A percentile compares a stretch with the other conserved stretches of the same genome.
Evolutionary conservation across 2,888 invertebrate genomes (phyloP).

Genomic region (Galerucella calmariensis): DNA sequence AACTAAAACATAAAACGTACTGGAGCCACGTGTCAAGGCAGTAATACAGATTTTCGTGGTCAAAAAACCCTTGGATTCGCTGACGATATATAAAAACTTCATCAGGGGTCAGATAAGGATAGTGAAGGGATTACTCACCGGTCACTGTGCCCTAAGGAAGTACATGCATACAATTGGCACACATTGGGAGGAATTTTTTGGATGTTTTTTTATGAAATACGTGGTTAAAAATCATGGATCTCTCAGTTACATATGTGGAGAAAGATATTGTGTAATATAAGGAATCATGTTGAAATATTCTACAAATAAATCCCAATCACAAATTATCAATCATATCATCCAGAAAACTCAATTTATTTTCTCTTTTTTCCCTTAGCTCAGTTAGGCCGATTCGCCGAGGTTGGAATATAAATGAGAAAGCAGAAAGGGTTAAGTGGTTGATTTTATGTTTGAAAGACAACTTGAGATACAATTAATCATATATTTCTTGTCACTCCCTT

Average conservation of each 20-base stretch:
- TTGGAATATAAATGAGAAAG: conserved; percentile 47
- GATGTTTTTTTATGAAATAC: no score
- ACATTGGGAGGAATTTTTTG: no score
- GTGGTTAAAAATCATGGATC: neutral
- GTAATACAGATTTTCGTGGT: no score
- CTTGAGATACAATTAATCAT: conserved; percentile 58
- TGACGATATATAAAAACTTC: no score
- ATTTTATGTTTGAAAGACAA: conserved; percentile 52
- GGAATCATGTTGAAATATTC: neutral
- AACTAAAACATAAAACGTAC: no score
- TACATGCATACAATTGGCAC: no score
- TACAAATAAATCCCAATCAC: conserved; percentile 9
- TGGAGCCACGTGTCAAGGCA: no score
- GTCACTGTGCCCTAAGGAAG: no score
- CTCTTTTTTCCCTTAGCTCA: conserved; percentile 3
- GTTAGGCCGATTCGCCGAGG: conserved; percentile 21
- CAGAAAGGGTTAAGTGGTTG: conserved; percentile 44
- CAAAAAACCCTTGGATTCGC: no score
- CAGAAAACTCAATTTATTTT: conserved; percentile 17
- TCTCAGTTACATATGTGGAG: neutral
- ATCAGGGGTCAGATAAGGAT: no score
- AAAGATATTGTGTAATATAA: neutral
- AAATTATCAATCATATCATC: conserved; percentile 15
- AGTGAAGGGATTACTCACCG: no score
- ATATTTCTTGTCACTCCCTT: conserved; percentile 59